Percentiles rank a stretch among this genome's conserved stretches.
Conservation (phyloP, 2,113 vertebrate species). For the Anolis sagrei region DNA sequence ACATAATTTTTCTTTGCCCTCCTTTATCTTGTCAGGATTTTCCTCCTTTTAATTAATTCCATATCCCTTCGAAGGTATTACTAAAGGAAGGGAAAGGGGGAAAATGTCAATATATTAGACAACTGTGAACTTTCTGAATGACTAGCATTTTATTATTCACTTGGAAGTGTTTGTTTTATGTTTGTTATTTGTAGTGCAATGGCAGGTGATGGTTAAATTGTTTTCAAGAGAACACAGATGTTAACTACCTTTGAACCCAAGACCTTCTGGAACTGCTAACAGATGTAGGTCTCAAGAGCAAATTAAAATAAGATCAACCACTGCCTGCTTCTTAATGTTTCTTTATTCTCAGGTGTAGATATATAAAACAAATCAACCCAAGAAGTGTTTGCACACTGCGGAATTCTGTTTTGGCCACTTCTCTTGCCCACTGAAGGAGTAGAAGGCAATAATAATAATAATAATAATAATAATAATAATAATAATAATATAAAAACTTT, state of each 20-base stretch:
- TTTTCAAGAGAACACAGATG: slow-evolving; percentile 44
- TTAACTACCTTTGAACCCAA: slow-evolving; percentile 57
- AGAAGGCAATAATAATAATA: not conserved
- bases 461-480: no score
- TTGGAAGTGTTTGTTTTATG: slow-evolving; percentile 30
- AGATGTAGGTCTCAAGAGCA: slow-evolving; percentile 42
- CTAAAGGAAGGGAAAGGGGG: slow-evolving; percentile 6
- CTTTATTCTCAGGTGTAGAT: not conserved
- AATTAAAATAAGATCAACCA: slow-evolving; percentile 40
- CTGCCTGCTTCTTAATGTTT: not conserved
- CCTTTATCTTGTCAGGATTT: slow-evolving; percentile 57
- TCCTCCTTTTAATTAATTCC: slow-evolving; percentile 68
- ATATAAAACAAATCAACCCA: not conserved
- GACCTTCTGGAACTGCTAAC: slow-evolving; percentile 51
- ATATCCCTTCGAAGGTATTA: slow-evolving; percentile 44
- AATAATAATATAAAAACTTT: no score
- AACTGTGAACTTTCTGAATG: not conserved
- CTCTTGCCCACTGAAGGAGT: not conserved
- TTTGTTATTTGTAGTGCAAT: slow-evolving; percentile 45
- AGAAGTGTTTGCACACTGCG: not conserved
- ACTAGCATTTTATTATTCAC: not conserved
- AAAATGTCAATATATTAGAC: not conserved
- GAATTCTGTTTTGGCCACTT: not conserved
- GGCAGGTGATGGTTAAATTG: slow-evolving; percentile 48
- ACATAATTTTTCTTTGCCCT: slow-evolving; percentile 22